Conservation (phyloP, 2,888 invertebrate species). For the Drosophila fulvimacula region DNA sequence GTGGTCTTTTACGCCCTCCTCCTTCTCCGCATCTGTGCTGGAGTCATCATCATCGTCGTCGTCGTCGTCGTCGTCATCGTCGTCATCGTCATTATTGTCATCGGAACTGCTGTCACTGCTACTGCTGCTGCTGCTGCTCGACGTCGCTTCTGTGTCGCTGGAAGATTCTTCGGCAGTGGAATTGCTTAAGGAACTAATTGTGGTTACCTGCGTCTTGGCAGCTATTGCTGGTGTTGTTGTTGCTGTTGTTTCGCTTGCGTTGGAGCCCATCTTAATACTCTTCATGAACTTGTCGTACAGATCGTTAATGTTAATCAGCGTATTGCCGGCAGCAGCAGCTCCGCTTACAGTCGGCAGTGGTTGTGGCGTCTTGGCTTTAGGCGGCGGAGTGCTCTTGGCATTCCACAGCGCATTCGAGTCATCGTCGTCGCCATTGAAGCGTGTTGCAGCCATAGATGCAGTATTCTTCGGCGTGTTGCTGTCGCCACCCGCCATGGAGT, state of each 20-base stretch:
- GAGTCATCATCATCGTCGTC: slow-evolving; percentile 33
- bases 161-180: slow-evolving; percentile 67
- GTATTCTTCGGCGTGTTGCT: slow-evolving; percentile 68
- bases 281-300: slow-evolving; percentile 84
- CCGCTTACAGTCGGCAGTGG: slow-evolving; percentile 8
- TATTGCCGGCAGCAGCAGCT: slow-evolving; percentile 5
- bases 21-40: slow-evolving; percentile 35
- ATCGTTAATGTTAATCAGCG: slow-evolving; percentile 80
- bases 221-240: background rate
- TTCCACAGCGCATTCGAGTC: slow-evolving; percentile 73
- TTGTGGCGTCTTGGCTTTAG: slow-evolving; percentile 41
- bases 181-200: slow-evolving; percentile 61
- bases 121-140: slow-evolving; percentile 48
- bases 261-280: slow-evolving; percentile 79
- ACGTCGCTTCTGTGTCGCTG: slow-evolving; percentile 47
- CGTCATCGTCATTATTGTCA: slow-evolving; percentile 25
- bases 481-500: slow-evolving; percentile 75
- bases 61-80: slow-evolving; percentile 24
- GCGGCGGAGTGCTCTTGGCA: slow-evolving; percentile 68
- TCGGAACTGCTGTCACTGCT: slow-evolving; percentile 40
- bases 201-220: slow-evolving; percentile 10
- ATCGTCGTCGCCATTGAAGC: slow-evolving; percentile 54
- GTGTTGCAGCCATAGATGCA: slow-evolving; percentile 4
- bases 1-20: slow-evolving; percentile 6
- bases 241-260: slow-evolving; percentile 15